Conservation (phyloP, 1,140 invertebrate species). For the Drosophila miranda region DNA sequence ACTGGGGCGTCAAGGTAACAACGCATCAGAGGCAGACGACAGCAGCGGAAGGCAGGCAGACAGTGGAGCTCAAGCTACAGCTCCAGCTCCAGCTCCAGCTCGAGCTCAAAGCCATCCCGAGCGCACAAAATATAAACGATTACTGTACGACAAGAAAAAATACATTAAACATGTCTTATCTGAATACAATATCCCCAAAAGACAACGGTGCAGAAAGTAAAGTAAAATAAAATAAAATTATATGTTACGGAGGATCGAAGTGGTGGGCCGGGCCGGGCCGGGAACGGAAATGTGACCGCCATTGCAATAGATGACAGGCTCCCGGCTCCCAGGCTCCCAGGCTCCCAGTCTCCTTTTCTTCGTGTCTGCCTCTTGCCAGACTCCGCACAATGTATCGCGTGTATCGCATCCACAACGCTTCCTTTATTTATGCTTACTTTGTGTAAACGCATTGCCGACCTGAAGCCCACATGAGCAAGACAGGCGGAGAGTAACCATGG, state of each 20-base stretch:
- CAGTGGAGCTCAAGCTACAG: conserved; percentile 47
- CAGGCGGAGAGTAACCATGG: not conserved
- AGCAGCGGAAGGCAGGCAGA: conserved; percentile 64
- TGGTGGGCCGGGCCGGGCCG: conserved; percentile 12
- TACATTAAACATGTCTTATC: conserved; percentile 81
- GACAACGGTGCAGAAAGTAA: conserved; percentile 78
- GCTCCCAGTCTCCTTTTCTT: not conserved
- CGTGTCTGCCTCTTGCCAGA: conserved; percentile 40
- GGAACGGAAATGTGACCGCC: conserved; percentile 66
- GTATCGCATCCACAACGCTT: conserved; percentile 49
- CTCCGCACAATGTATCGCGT: not conserved
- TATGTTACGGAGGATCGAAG: conserved; percentile 68
- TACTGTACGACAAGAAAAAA: conserved; percentile 80
- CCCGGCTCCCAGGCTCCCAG: not conserved
- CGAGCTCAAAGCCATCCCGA: conserved; percentile 25
- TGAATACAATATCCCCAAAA: conserved; percentile 81
- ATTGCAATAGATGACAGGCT: conserved; percentile 49
- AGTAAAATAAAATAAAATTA: conserved; percentile 80
- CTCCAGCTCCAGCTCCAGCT: conserved; percentile 14
- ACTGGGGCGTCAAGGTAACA: conserved; percentile 62
- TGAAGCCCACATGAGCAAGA: conserved; percentile 36
- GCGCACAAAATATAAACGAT: conserved; percentile 77
- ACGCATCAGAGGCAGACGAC: conserved; percentile 56
- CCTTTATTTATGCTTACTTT: conserved; percentile 78
- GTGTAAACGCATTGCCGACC: conserved; percentile 71